These are phyloP conservation scores for Melitaea athalia DNA, from an alignment of 2,888 invertebrate genomes.

Conservation along the genomic window DNA sequence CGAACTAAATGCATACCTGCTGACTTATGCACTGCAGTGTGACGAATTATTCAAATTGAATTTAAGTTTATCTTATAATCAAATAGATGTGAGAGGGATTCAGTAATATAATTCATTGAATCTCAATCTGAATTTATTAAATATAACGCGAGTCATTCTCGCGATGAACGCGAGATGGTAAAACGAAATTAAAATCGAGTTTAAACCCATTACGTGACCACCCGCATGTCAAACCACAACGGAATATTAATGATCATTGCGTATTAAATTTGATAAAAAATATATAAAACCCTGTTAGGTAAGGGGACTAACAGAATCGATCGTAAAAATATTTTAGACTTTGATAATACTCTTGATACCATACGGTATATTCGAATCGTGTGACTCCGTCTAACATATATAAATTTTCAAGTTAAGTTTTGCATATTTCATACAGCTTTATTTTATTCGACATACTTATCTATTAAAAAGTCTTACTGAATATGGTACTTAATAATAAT, in stretches of 20 bases:
- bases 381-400: no score
- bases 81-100: constrained; percentile 15
- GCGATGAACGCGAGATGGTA: constrained; percentile 45
- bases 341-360: background rate
- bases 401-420: no score
- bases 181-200: constrained; percentile 57
- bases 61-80: background rate
- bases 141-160: constrained; percentile 46
- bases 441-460: no score
- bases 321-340: background rate
- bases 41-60: no score
- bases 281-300: background rate
- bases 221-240: constrained; percentile 57
- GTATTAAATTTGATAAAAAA: constrained; percentile 14
- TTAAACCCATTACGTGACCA: constrained; percentile 64
- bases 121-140: constrained; percentile 31
- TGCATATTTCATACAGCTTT: no score
- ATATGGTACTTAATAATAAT: background rate
- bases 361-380: background rate
- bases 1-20: background rate
- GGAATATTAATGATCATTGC: constrained; percentile 11
- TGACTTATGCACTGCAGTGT: background rate
- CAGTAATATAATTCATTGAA: constrained; percentile 27
- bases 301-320: constrained; percentile 5
- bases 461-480: no score